Evolutionary conservation across 2,113 vertebrate species (phyloP), one percentile per base, ranked within the genome.

Genomic region (Setophaga kirtlandii): DNA sequence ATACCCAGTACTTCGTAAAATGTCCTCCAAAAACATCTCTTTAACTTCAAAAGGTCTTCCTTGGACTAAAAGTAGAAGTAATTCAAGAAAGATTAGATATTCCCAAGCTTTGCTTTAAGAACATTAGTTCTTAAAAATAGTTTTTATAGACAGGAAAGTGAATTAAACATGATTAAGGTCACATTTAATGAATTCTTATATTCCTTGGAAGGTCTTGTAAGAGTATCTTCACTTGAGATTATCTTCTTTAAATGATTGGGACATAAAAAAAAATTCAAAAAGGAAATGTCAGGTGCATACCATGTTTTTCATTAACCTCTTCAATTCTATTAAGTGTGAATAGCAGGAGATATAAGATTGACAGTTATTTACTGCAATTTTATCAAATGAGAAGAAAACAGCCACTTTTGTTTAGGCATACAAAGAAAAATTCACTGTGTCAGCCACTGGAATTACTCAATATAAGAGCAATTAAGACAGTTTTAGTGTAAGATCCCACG

Each of bases 31-130:
- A 97, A 99, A 99, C 94, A 99, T 94, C 90, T 99, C 98, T 89
- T 99, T 98, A 78, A 99, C 99, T 90, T 99, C 99, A 98, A 98
- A 99, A 47, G 97, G 98, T 96, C 98, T 98, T 96, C 99, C 99
- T 97, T 98, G 98, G 94, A 99, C 98, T 98, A 95, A 85, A 98
- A 97, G 90, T 2, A 81, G n/a, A 96, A 95, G 80, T 35, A 78
- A 79, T 39, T 77, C 3, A 79, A 13, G 14, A 27, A 47, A 60
- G 25, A 73, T 63, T 64, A 79, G 41, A 39, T 39, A 81, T 17
- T 73, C 5, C 5, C 27, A 52, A 35, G 42, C 9, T 44, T 76
- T 20, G 9, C 28, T 52, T 47, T 8, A 84, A 79, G 20, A 78
- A 83, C 25, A 35, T 42, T 28, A 59, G 23, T 9, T 24, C 44